Evolutionary conservation across 2,888 invertebrate genomes (phyloP), one percentile per base, ranked within the genome.

Genomic region (Eupithecia tripunctaria): DNA sequence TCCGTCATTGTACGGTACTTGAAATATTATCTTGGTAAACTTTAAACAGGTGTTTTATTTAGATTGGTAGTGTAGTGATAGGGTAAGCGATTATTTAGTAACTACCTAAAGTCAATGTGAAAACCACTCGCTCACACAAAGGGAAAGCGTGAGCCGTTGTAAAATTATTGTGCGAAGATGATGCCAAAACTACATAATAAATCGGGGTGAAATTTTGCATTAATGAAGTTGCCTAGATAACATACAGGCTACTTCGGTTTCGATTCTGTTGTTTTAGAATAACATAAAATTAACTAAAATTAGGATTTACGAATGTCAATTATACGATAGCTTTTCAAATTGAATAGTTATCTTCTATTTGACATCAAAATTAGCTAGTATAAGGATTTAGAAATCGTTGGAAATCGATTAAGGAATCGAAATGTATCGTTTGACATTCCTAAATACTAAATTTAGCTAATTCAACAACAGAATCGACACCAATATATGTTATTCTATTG

Each of bases 11-110:
- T 51, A 27, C 36, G 7, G 15, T 18, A 25, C 38, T 25, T 75
- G 56, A 71, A 71, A 69, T 66, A 70, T 63, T 75, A 72, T 74
- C 62, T 70, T 72, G 21, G 64, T 68, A 72, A 64, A 66, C 73
- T 75, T 77, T 77, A 68, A 60, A 75, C 79, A 79, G 76, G 71
- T 79, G 79, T 38, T 70, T 60, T 68, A 64, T 71, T 71, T 67
- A 62, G 59, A 38, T 36, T 18, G 41, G 14, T 18, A 51, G 3
- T 63, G 5, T 51, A 36, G 73, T 74, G 18, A 47, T 68, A 21
- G 41, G 47, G 36, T n/a, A 12, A 68, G 75, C 76, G 76, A 67
- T 68, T 72, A 43, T 32, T 60, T 21, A 1, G 12, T 29, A 21
- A 59, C 25, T 27, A 29, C 6, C 27, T 59, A 27, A 29, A 25